A percentile compares a stretch with the other conserved stretches of the same genome.
phyloP scores from a whole-genome alignment of 1,140 invertebrate species.

The Calycopis cecrops region DNA sequence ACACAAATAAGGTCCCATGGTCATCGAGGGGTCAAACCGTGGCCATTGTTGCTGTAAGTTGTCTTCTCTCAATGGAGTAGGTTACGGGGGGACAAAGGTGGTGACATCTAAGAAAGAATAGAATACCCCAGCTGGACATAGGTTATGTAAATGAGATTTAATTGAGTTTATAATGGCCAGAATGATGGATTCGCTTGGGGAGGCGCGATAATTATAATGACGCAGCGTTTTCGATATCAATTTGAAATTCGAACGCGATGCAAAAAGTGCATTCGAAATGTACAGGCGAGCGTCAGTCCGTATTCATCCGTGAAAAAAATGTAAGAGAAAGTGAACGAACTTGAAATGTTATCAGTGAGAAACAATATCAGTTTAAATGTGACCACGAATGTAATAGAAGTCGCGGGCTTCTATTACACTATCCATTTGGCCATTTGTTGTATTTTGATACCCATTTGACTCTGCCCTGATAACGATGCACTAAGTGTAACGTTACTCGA shows the following conservation, averaged over 20 bases:
- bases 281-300: background rate
- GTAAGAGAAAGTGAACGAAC: no score
- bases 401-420: background rate
- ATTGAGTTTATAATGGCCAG: slow-evolving; percentile 68
- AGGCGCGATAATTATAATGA: slow-evolving; percentile 61
- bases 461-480: no score
- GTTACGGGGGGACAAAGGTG: slow-evolving; percentile 67
- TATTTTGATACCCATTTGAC: background rate
- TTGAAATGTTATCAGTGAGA: no score
- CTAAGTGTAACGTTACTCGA: no score
- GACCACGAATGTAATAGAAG: background rate
- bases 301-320: background rate
- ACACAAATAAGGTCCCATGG: slow-evolving; percentile 66
- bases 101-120: slow-evolving; percentile 63
- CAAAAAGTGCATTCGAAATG: no score
- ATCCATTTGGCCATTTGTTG: slow-evolving; percentile 1
- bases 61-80: slow-evolving; percentile 53
- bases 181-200: slow-evolving; percentile 49
- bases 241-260: background rate
- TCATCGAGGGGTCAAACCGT: slow-evolving; percentile 63
- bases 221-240: slow-evolving; percentile 32
- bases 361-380: no score
- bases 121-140: slow-evolving; percentile 31
- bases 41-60: slow-evolving; percentile 63
- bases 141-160: slow-evolving; percentile 71